Evolutionary conservation across 2,888 invertebrate species (phyloP).

Genomic region (Leptopilina myrica): DNA sequence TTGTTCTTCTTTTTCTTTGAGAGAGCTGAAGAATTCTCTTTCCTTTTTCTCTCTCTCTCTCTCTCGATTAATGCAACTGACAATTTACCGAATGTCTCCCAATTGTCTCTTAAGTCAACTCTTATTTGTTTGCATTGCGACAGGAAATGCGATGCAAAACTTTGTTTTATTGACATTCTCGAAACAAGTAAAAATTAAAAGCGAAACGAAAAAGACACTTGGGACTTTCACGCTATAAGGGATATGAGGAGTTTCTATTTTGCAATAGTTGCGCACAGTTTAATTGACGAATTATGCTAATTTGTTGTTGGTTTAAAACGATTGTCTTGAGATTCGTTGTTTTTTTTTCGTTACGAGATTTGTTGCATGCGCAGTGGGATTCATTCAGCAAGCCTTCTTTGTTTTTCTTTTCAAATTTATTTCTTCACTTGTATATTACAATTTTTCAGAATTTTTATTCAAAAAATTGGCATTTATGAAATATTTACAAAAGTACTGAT

Average conservation of each 20-base stretch:
- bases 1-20: conserved; percentile 43
- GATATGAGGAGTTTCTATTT: background rate
- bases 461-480: no score
- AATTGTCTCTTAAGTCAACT: conserved; percentile 44
- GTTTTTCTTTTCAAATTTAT: no score
- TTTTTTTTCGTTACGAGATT: no score
- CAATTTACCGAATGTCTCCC: conserved; percentile 39
- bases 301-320: no score
- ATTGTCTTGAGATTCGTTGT: no score
- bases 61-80: conserved; percentile 41
- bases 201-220: background rate
- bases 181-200: conserved; percentile 28
- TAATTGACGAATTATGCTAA: conserved; percentile 62
- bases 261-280: conserved; percentile 46
- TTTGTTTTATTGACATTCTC: conserved; percentile 44
- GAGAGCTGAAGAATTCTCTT: no score
- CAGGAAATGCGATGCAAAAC: conserved; percentile 7
- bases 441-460: no score
- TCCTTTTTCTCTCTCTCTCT: no score
- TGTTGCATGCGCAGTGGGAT: no score
- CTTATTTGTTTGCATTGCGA: conserved; percentile 32
- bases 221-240: background rate
- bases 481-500: no score
- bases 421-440: no score
- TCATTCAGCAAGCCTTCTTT: no score